These are phyloP conservation scores for Chionis minor DNA, from an alignment of 2,113 vertebrate species.

Conservation along the genomic window DNA sequence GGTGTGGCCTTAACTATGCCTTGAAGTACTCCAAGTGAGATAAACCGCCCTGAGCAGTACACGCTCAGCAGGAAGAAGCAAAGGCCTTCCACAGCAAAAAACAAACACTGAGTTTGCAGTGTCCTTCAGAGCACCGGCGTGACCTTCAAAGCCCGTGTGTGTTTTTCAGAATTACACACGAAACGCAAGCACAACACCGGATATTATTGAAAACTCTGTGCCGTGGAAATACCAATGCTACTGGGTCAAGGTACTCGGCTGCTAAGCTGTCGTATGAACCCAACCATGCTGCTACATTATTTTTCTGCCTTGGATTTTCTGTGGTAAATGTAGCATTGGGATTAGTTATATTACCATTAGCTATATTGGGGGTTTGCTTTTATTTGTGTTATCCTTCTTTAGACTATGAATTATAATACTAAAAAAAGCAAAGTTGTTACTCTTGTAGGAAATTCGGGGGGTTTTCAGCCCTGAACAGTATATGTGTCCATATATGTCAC, in stretches of 20 bases:
- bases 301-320: background rate
- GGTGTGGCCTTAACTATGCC: background rate
- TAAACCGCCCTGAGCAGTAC: background rate
- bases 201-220: background rate
- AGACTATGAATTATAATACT: background rate
- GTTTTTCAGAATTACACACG: background rate
- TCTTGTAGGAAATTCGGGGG: background rate
- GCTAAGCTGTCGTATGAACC: background rate
- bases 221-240: accelerated
- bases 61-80: background rate
- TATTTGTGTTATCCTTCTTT: background rate
- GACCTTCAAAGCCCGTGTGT: background rate
- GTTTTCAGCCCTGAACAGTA: background rate
- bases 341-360: background rate
- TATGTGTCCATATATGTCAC: background rate
- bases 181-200: background rate
- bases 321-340: background rate
- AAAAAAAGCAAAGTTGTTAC: background rate
- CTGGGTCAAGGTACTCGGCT: background rate
- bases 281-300: background rate
- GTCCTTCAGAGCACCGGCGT: background rate
- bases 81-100: background rate
- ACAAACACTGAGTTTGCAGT: background rate
- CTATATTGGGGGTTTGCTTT: background rate
- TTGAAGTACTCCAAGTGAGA: background rate